phyloP scores from a whole-genome alignment of 2,113 vertebrate genomes.

The Trichomycterus rosablanca region DNA sequence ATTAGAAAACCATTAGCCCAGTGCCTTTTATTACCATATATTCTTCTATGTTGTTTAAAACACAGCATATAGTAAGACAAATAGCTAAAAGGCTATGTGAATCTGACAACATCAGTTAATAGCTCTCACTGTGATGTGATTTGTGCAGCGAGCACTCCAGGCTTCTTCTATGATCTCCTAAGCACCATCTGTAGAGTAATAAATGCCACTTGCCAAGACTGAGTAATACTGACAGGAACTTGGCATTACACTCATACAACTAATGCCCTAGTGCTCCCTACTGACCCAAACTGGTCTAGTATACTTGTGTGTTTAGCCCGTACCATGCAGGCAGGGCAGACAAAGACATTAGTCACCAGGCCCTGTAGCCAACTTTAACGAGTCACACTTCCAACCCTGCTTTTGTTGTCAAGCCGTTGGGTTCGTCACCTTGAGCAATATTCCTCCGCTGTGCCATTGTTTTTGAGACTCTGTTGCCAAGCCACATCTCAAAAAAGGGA shows the following conservation, averaged over 20 bases:
- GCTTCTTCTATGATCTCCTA: conserved; percentile 7
- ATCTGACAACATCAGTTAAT: conserved; percentile 3
- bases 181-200: conserved; percentile 7
- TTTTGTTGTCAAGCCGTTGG: conserved; percentile 56
- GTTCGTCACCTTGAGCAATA: conserved; percentile 56
- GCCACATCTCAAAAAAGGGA: conserved; percentile 51
- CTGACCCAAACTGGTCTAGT: neutral
- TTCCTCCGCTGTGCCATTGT: conserved; percentile 54
- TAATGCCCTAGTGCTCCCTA: neutral
- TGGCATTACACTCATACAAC: conserved; percentile 5
- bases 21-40: neutral
- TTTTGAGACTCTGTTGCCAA: conserved; percentile 36
- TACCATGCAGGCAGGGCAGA: conserved; percentile 17
- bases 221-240: conserved; percentile 1
- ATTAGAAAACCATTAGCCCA: neutral
- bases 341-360: conserved; percentile 38
- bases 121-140: conserved; percentile 12
- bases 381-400: conserved; percentile 40
- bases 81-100: neutral
- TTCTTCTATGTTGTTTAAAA: conserved; percentile 3
- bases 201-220: conserved; percentile 12
- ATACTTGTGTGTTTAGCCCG: conserved; percentile 6
- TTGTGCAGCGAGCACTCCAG: conserved; percentile 6
- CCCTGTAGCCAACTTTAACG: conserved; percentile 26
- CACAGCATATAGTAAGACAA: neutral